Evolutionary conservation across 2,888 invertebrate species (phyloP), one percentile per base, ranked within the genome.

Genomic region (Cabera pusaria): DNA sequence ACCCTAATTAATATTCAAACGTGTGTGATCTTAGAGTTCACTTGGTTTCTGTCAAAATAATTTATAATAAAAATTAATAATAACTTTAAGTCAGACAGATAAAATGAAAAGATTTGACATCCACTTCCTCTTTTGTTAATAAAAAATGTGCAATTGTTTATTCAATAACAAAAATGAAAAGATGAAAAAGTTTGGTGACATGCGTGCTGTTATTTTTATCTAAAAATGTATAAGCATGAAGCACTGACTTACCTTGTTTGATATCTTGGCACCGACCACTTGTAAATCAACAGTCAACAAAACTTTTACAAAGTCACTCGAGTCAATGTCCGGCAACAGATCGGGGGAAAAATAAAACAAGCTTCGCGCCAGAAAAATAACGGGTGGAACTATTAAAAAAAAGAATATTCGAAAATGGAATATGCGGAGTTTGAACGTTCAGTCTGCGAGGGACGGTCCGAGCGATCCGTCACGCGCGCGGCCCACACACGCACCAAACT

Each of bases 401-500:
- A 54, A 37, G 46, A 52, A 57, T 27, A 23, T 10, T 20, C 22
- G 18, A 24, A 34, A 19, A 22, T 24, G 22, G 32, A 25, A 32
- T 32, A 22, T 32, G 9, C 21, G 12, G 8, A 10, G 32, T 14
- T 23, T 29, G 24, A 25, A 37, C 29, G 29, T 37, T 32, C 38
- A 39, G 53, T 52, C 47, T 48, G 54, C 55, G 56, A 18, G 32
- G 18, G 38, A 22, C 38, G 22, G 38, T 39, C 38, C 26, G 32
- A 39, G 54, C 63, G 69, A 22, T 65, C 71, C 61, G 71, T 56
- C 66, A 70, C 69, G 64, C 59, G 52, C 56, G 59, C 52, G 57
- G 73, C 62, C 75, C 80, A 80, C 82, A 82, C 76, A 83, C 84
- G 77, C 78, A 76, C 44, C 61, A 66, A 78, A 82, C 74, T 82